phyloP scores from a whole-genome alignment of 2,888 invertebrate genomes.

The Drosophila gaucha region DNA sequence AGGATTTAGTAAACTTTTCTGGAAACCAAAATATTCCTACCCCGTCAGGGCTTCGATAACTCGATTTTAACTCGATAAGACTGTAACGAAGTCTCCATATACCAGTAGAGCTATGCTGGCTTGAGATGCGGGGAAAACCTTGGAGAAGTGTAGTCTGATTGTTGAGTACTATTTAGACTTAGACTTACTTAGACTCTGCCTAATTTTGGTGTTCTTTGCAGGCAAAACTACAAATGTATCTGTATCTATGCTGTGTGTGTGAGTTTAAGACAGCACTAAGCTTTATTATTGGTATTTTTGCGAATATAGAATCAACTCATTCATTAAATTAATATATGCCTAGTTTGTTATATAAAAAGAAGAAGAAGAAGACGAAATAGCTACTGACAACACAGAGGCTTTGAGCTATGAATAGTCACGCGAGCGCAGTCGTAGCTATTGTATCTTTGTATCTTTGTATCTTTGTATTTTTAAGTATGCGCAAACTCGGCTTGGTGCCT shows the following conservation, averaged over 20 bases:
- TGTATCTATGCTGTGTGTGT: conserved; percentile 24
- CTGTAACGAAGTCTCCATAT: too few relatives aligned
- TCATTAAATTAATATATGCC: conserved; percentile 71
- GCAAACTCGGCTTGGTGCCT: conserved; percentile 48
- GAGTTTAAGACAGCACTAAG: conserved; percentile 39
- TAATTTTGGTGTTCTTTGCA: neutral
- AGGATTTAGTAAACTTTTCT: neutral
- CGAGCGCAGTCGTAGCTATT: conserved; percentile 41
- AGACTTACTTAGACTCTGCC: too few relatives aligned
- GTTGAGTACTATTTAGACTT: too few relatives aligned
- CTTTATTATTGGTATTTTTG: conserved; percentile 66
- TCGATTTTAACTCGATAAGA: too few relatives aligned
- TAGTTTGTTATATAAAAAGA: conserved; percentile 31
- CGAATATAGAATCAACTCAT: conserved; percentile 66
- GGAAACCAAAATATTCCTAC: too few relatives aligned
- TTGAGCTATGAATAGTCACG: conserved; percentile 27
- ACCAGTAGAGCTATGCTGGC: too few relatives aligned
- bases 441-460: conserved; percentile 54
- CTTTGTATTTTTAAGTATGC: conserved; percentile 47
- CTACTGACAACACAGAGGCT: too few relatives aligned
- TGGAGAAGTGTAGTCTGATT: too few relatives aligned
- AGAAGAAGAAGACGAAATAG: conserved; percentile 22
- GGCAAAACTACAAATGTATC: conserved; percentile 5
- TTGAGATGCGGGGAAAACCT: too few relatives aligned
- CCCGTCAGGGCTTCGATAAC: too few relatives aligned